These are phyloP conservation scores for Lithophane socia DNA, from an alignment of 2,888 invertebrate species.

Conservation along the genomic window DNA sequence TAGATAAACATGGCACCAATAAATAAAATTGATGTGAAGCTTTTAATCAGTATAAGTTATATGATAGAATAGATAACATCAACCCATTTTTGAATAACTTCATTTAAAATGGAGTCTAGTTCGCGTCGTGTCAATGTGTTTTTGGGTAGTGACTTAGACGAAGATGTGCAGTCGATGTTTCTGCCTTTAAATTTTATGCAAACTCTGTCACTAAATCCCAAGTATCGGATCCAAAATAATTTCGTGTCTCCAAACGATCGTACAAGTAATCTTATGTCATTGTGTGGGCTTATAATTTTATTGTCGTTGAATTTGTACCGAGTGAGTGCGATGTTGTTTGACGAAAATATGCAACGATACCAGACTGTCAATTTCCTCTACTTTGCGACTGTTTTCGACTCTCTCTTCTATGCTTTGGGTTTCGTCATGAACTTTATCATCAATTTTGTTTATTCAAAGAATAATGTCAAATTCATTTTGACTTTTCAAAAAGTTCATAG, in stretches of 20 bases:
- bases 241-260: too few species aligned
- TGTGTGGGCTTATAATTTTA: background rate
- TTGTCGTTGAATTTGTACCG: background rate
- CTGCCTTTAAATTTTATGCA: too few species aligned
- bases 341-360: slow-evolving; percentile 16
- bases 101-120: slow-evolving; percentile 20
- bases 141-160: background rate
- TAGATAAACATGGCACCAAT: background rate
- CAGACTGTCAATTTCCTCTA: slow-evolving; percentile 24
- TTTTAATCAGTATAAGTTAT: background rate
- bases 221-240: too few species aligned
- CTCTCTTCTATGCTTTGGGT: slow-evolving; percentile 16
- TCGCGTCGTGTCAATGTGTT: background rate
- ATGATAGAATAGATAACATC: background rate
- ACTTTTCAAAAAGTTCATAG: slow-evolving; percentile 49
- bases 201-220: too few species aligned
- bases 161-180: too few species aligned
- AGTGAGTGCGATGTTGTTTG: background rate
- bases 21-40: background rate
- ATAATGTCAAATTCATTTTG: slow-evolving; percentile 42
- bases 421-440: slow-evolving; percentile 30
- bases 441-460: slow-evolving; percentile 3
- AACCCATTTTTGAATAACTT: background rate
- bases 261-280: background rate
- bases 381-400: slow-evolving; percentile 24